Evolutionary conservation across 2,797 vertebrate genomes (phyloP), one percentile per base, ranked within the genome.

Genomic region (Smutsia temminckii): DNA sequence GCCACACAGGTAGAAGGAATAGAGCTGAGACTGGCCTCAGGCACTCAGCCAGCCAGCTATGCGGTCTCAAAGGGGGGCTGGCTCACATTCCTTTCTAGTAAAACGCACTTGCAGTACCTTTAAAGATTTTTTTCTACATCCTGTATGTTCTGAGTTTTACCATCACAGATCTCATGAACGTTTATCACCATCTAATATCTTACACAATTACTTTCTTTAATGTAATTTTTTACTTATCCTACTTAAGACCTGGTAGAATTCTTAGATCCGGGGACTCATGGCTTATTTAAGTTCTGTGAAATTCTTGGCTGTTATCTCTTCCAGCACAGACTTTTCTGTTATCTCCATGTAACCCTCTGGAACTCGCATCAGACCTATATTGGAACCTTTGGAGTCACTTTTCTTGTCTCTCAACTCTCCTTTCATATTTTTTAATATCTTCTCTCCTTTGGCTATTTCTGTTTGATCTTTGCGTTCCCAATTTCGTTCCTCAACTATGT

Each of bases 71-170:
- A 69, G 74, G 23, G 75, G 16, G 51, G n/a, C 6, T 12, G 34
- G 25, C 27, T 83, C 93, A 59, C 23, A 29, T 17, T 51, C 49
- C 3, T 63, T 40, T 59, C 32, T 42, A 11, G 42, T 29, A 37
- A 57, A 46, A 46, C 10, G 46, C 46, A 46, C 10, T 46, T 46
- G 25, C 2, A 32, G 68, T 72, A 29, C 17, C 68, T 68, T 69
- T 63, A 46, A 90, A 69, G 66, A 29, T 71, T 79, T 72, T 90
- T 81, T 32, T 90, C 53, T 88, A 29, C 66, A 66, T 91, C 42
- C n/a, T 85, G 37, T 68, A 27, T 57, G n/a, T 88, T 85, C 90
- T 69, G 27, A 85, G 29, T 88, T 89, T 96, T 49, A 83, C 42
- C 8, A 25, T 51, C 34, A 46, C 51, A 63, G 59, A 55, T 92